Evolutionary conservation across 2,888 invertebrate genomes (phyloP), one percentile per base, ranked within the genome.

Genomic region (Polydrusus tereticollis): DNA sequence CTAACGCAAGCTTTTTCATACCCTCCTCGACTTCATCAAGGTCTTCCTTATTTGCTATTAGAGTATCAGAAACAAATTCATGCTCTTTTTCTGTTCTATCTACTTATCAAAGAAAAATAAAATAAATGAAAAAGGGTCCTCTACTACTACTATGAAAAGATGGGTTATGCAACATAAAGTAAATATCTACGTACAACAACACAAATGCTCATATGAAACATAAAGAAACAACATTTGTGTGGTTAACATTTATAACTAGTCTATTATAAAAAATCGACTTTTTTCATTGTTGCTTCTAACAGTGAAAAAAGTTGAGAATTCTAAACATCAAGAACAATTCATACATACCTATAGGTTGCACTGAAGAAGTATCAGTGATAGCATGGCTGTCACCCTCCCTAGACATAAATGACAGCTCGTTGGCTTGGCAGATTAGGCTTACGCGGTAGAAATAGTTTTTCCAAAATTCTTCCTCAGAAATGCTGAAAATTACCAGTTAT

Each of bases 381-480:
- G 79, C 81, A 73, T 83, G 82, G 77, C 80, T 84, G 71, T 85
- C 84, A 52, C 83, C 85, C 77, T 85, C 85, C 63, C 83, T 83
- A 68, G 84, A 83, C 83, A 85, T 84, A 77, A 83, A 85, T 26
- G 85, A 85, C 76, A 85, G 78, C 86, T 98, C 97, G 85, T 94
- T 95, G 79, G 98, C 97, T 89, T 99, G 99, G 85, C 98, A 96
- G 85, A 99, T 96, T 81, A 99, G 92, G 81, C 97, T 97, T 80
- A 99, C 95, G 85, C 99, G 95, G 89, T 99, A 99, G 89, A 99
- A 99, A 86, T 99, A 99, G 89, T 99, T 99, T 85, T 97, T 92
- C 99, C 99, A 99, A 89, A 99, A 99, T 85, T 94, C 94, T 87
- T 98, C 98, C 89, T 99, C 99, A 82, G 93, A 94, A 86, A 97